A percentile compares a stretch with the other conserved stretches of the same genome.
Conservation (phyloP, 2,888 invertebrate species). For the Drosophila colorata region DNA sequence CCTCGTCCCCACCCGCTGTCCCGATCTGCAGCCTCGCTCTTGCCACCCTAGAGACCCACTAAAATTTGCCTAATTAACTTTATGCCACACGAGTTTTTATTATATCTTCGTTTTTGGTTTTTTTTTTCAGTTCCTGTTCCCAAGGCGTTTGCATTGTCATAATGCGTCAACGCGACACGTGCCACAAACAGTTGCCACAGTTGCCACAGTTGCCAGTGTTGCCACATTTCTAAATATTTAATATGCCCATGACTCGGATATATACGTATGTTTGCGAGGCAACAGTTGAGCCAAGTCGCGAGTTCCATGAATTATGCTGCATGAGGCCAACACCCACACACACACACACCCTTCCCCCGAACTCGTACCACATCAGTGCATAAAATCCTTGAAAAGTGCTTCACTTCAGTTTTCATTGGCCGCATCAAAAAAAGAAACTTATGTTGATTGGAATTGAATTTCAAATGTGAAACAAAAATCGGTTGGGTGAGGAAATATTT, state of each 20-base stretch:
- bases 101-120: background rate
- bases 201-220: constrained; percentile 9
- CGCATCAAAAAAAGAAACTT: constrained; percentile 13
- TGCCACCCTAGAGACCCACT: background rate
- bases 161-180: constrained; percentile 54
- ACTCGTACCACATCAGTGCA: background rate
- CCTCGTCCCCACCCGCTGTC: no score
- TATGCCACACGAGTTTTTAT: constrained; percentile 28
- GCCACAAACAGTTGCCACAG: constrained; percentile 33
- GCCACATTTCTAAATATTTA: constrained; percentile 52
- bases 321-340: constrained; percentile 2
- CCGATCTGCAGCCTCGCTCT: background rate
- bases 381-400: constrained; percentile 5
- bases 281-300: constrained; percentile 22
- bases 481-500: background rate
- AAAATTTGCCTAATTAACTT: constrained; percentile 55
- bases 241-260: constrained; percentile 29
- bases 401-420: constrained; percentile 13
- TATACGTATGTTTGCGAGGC: background rate
- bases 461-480: background rate
- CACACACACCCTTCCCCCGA: background rate
- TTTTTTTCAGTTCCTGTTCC: constrained; percentile 14
- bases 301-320: constrained; percentile 13
- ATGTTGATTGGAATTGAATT: constrained; percentile 13
- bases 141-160: constrained; percentile 42